Percentiles rank a stretch among this genome's conserved stretches.
These are phyloP conservation scores for Lycopodina hypogea DNA, from an alignment of 37 sponge, comb jelly and placozoan species.

Conservation along the genomic window DNA sequence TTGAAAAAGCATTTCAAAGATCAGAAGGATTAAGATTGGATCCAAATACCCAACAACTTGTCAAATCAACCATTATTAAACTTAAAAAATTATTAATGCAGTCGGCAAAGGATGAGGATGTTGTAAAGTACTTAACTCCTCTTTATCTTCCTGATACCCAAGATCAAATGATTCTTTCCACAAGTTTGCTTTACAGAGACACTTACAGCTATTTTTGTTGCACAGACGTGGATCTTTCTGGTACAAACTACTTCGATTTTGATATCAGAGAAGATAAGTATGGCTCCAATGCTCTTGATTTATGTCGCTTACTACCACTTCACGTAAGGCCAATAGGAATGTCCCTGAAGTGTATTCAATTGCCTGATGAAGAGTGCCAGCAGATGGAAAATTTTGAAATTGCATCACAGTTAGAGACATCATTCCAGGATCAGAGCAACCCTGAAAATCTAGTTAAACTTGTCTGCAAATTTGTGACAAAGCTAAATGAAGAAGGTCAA, in stretches of 20 bases:
- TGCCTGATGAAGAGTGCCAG: not conserved
- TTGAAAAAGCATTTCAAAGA: slow-evolving; percentile 13
- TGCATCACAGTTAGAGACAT: not conserved
- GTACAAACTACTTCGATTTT: not conserved
- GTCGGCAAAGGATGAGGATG: not conserved
- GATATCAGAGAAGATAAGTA: not conserved
- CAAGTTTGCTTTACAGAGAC: slow-evolving; percentile 31
- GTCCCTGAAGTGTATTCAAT: slow-evolving; percentile 4
- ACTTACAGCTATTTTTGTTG: slow-evolving; percentile 7
- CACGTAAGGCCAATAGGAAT: slow-evolving; percentile 21
- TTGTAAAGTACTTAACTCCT: not conserved
- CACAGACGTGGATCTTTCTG: not conserved
- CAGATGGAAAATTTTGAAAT: slow-evolving; percentile 5
- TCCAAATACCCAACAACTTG: slow-evolving; percentile 19
- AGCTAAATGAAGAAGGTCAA: not conserved
- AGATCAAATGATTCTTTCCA: not conserved
- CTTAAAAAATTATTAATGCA: not conserved
- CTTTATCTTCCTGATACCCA: slow-evolving; percentile 21
- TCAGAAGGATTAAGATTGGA: not conserved
- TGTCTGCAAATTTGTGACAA: not conserved
- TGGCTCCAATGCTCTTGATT: not conserved
- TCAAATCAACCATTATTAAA: not conserved
- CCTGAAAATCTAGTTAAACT: not conserved
- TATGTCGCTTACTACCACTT: slow-evolving; percentile 27
- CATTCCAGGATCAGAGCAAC: not conserved